These are phyloP conservation scores for Phylloscopus collybita DNA, from an alignment of 2,797 vertebrate genomes.

Conservation along the genomic window DNA sequence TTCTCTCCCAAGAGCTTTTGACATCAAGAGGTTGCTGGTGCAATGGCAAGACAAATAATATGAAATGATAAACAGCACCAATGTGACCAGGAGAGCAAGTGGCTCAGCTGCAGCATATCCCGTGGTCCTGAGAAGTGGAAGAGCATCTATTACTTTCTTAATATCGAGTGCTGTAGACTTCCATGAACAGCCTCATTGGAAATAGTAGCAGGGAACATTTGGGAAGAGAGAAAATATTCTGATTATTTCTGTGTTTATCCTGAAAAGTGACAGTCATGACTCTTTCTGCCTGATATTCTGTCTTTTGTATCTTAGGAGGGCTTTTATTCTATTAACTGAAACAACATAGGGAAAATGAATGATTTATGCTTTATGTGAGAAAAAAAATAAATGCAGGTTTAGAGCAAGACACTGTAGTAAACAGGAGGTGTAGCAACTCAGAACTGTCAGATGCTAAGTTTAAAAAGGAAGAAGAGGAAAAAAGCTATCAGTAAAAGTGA, in stretches of 20 bases:
- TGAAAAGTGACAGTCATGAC: background rate
- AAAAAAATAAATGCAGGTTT: background rate
- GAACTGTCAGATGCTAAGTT: background rate
- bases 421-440: background rate
- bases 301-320: background rate
- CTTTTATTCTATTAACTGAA: background rate
- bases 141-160: background rate
- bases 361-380: background rate
- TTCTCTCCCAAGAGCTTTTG: background rate
- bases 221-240: background rate
- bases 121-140: background rate
- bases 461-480: background rate
- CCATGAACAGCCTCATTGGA: background rate
- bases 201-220: background rate
- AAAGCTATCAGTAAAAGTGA: background rate
- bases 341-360: background rate
- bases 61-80: background rate
- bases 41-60: background rate
- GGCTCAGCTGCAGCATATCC: background rate
- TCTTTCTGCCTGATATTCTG: background rate
- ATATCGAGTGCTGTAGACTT: background rate
- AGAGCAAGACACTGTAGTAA: background rate
- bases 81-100: background rate
- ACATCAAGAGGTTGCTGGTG: background rate
- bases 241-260: background rate